Evolutionary conservation across 2,113 vertebrate species (phyloP), one percentile per base, ranked within the genome.

Genomic region (Alouatta palliata): DNA sequence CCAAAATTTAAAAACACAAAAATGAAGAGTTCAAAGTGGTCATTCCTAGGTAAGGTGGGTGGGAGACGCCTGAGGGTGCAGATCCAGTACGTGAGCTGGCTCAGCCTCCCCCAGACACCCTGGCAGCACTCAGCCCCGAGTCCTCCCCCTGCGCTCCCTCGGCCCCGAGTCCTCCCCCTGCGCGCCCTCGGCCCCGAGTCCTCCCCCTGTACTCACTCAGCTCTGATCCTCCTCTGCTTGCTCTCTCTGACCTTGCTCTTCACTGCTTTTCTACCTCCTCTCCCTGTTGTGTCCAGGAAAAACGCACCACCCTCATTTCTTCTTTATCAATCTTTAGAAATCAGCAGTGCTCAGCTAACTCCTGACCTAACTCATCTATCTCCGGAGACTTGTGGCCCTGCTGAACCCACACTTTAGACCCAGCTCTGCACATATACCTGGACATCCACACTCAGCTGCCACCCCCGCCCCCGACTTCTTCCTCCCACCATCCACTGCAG

Each of bases 401-500:
- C 40, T 0, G 13, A 54, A 43, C 3, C 77, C 17, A 75, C 3
- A 73, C n/a, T 20, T 54, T 1, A 8, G 45, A 32, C 23, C 40
- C 37, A 21, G 16, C 73, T 16, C 21, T 35, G 16, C 76, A 37
- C 16, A 8, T 66, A 13, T 49, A 6, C 25, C 19, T 23, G 56
- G 43, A 30, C 1, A 0, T 20, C 21, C 79, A 27, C 12, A 0
- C 1, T 0, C 17, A 25, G 83, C 52, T 21, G 56, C 81, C 49
- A 11, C 25, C 54, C 58, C 23, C 0, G 13, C 14, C 17, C 8
- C 8, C 2, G 12, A 21, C 27, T 30, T 21, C 32, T 19, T 49
- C 27, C 13, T n/a, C 27, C 45, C 21, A 17, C 73, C 0, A 32
- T 10, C 45, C 27, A 14, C 75, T 2, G n/a, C 32, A 20, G 66